Conservation (phyloP, 1,140 invertebrate species). For the Drosophila melanica region DNA sequence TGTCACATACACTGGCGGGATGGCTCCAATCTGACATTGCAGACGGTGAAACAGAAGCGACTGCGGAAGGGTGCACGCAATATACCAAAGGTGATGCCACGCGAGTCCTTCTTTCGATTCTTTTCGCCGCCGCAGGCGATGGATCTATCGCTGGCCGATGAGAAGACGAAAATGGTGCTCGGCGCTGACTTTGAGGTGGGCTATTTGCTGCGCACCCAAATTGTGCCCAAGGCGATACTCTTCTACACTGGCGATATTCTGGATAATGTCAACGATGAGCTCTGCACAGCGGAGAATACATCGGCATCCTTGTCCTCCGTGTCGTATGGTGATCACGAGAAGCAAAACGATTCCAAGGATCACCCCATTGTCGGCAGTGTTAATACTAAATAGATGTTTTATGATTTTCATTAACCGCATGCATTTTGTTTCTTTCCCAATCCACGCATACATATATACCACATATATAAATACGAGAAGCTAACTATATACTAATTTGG, state of each 20-base stretch:
- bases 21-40: constrained; percentile 97
- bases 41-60: constrained; percentile 98
- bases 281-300: constrained; percentile 26
- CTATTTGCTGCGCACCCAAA: constrained; percentile 95
- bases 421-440: neutral
- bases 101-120: constrained; percentile 99
- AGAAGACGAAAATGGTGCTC: constrained; percentile 67
- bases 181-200: constrained; percentile 98
- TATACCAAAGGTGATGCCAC: constrained; percentile 96
- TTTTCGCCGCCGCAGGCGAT: constrained; percentile 93
- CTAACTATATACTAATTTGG: neutral
- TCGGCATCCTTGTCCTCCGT: constrained; percentile 37
- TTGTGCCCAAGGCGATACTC: constrained; percentile 95
- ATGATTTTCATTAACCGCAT: constrained; percentile 8
- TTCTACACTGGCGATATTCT: constrained; percentile 94
- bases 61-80: constrained; percentile 94
- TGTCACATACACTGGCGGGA: constrained; percentile 97
- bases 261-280: constrained; percentile 79
- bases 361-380: constrained; percentile 6
- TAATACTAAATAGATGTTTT: constrained; percentile 22
- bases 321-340: constrained; percentile 29
- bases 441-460: constrained; percentile 1
- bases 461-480: constrained; percentile 4
- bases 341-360: constrained; percentile 1
- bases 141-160: constrained; percentile 86